Conservation (phyloP, 23 tunicate genomes). For the Ascidia mentula region DNA sequence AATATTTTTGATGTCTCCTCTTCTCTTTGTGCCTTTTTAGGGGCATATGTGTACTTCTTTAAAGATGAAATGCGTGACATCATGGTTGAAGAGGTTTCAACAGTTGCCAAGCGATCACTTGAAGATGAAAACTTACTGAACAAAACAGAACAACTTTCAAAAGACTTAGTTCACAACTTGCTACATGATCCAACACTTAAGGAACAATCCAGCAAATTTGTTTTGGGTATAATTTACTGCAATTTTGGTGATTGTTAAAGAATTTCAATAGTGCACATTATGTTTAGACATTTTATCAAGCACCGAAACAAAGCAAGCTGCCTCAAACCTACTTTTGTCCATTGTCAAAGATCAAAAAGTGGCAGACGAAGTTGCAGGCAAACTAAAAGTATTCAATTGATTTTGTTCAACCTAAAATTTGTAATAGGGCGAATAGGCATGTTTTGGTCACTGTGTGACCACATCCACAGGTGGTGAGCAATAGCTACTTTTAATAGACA, state of each 20-base stretch:
- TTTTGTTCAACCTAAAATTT: background rate
- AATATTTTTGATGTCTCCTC: too few relatives aligned
- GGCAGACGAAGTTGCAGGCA: background rate
- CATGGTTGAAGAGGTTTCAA: conserved; percentile 63
- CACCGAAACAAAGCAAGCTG: conserved; percentile 11
- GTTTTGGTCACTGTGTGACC: too few relatives aligned
- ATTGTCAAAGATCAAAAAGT: background rate
- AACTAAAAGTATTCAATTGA: conserved; percentile 11
- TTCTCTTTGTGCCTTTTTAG: too few relatives aligned
- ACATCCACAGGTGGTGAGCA: too few relatives aligned
- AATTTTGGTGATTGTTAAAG: background rate
- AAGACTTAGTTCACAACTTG: conserved; percentile 39
- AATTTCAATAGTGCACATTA: background rate
- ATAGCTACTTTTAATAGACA: too few relatives aligned
- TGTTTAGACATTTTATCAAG: conserved; percentile 3
- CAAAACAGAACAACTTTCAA: conserved; percentile 55
- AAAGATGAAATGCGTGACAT: conserved; percentile 35
- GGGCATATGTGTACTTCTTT: conserved; percentile 49
- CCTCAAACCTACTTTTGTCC: background rate
- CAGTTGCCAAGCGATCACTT: conserved; percentile 58
- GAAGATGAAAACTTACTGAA: conserved; percentile 44
- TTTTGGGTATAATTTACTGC: background rate
- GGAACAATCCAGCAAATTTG: conserved; percentile 19
- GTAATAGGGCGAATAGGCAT: too few relatives aligned
- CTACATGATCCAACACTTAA: conserved; percentile 50